Evolutionary conservation across 2,113 vertebrate genomes (phyloP), one percentile per base, ranked within the genome.

Genomic region (Anseranas semipalmata): DNA sequence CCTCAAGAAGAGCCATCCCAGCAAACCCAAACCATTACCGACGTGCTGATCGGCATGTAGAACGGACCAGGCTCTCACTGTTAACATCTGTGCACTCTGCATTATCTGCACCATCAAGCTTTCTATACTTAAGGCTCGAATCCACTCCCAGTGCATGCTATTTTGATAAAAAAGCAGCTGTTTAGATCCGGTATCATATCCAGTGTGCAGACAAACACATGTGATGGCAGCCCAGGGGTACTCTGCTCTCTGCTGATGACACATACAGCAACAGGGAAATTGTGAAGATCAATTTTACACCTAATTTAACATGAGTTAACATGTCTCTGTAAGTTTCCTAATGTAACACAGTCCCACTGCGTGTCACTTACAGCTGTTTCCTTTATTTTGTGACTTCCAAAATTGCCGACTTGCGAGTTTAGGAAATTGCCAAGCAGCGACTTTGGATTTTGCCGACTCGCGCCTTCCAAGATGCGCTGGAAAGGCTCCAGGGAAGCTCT

Each of bases 261-360:
- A 80, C 17, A 19, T 12, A 60, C 37, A 53, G 90, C 77, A 35
- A 62, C 3, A 5, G 33, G 71, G 71, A 80, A 79, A 88, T 70
- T 5, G 78, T 3, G n/a, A 87, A 78, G 78, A 66, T 85, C 55
- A 22, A 66, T 88, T 89, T 97, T 92, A 90, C 91, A 93, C 93
- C 87, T 27, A 22, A 89, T 87, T 95, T 93, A 87, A 71, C 85
- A 32, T 9, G 52, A 84, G 87, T 76, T 81, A 68, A 53, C 78
- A 33, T 53, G 75, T 75, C 77, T 62, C 56, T 24, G 8, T 13
- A 11, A 33, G 24, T 56, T 68, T 76, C 82, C 93, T 63, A 41
- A 85, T 11, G 39, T 39, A 73, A 59, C 37, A 11, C 87, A 56
- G 79, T 18, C 84, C 82, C 85, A 25, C 68, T 37, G 53, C 1